Evolutionary conservation across 2,888 invertebrate genomes (phyloP), one percentile per base, ranked within the genome.

Genomic region (Pilophorus perplexus): DNA sequence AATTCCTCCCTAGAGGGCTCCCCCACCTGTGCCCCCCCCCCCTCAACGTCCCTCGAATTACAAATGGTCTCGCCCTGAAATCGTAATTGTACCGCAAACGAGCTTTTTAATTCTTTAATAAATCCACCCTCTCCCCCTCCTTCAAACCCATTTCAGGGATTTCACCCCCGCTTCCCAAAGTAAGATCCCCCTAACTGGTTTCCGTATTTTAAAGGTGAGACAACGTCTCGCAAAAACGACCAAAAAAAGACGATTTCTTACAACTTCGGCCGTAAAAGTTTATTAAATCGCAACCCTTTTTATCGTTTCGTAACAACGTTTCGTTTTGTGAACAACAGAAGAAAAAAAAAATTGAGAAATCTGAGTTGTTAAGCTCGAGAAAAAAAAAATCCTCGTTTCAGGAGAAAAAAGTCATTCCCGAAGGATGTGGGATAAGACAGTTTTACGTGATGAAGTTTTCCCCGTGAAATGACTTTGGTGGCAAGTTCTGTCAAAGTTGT

Each of bases 61-160:
- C 64, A 65, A 65, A 65, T 65, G 64, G 52, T 2, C 28, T 54
- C 54, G 14, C 20, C 54, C 52, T 42, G 44, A 54, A 65, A 65
- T 65, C 48, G 64, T 65, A 65, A 65, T 65, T 65, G 64, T 54
- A 42, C 64, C 64, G 64, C 64, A 65, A 65, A 65, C 64, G 64
- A 65, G 64, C 54, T 65, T 65, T 65, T 65, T 65, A 65, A 65
- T 65, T 65, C 64, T 65, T 65, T 65, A 65, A 65, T 65, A 65
- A 65, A 65, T 65, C 64, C 54, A 28, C 62, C 44, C 25, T 25
- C 52, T 42, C 23, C 42, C 40, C n/a, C 42, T 57, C 38, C 25
- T 2, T 33, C 33, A 6, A 6, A 33, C 33, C 12, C 33, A 12
- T 33, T 12, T 12, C 33, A 6, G 12, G 6, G 6, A 12, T 33